These are phyloP conservation scores for Sarcophaga variegata DNA, from an alignment of 2,888 invertebrate genomes.

Conservation along the genomic window DNA sequence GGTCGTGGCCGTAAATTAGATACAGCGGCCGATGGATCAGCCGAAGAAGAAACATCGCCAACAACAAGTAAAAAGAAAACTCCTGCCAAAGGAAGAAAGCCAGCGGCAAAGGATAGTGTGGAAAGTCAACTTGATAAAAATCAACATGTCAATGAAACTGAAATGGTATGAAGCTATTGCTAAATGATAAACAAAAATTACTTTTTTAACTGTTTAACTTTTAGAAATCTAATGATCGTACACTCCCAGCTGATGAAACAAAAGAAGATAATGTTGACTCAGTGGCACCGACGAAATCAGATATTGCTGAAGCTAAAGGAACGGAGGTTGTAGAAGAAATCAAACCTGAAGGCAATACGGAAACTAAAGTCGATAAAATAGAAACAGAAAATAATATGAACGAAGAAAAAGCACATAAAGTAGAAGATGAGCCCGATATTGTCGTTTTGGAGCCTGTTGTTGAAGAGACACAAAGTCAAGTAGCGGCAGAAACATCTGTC, in stretches of 20 bases:
- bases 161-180: slow-evolving; percentile 25
- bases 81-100: slow-evolving; percentile 40
- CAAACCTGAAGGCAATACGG: background rate
- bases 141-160: slow-evolving; percentile 13
- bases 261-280: slow-evolving; percentile 30
- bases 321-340: background rate
- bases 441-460: slow-evolving; percentile 62
- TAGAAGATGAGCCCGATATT: slow-evolving; percentile 53
- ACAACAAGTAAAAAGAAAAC: slow-evolving; percentile 61
- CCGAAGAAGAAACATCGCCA: slow-evolving; percentile 69
- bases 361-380: background rate
- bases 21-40: slow-evolving; percentile 71
- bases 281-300: background rate
- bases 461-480: slow-evolving; percentile 68
- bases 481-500: slow-evolving; percentile 10
- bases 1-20: slow-evolving; percentile 79
- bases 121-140: slow-evolving; percentile 18
- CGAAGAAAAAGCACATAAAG: slow-evolving; percentile 34
- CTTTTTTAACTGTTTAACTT: background rate
- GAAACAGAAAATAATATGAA: background rate
- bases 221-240: slow-evolving; percentile 31
- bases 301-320: slow-evolving; percentile 6
- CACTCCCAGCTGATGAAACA: background rate
- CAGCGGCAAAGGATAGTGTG: slow-evolving; percentile 21
- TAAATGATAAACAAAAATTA: background rate